Percentiles rank a stretch among this genome's conserved stretches.
Conservation (phyloP, 2,797 vertebrate genomes). For the Miichthys miiuy region DNA sequence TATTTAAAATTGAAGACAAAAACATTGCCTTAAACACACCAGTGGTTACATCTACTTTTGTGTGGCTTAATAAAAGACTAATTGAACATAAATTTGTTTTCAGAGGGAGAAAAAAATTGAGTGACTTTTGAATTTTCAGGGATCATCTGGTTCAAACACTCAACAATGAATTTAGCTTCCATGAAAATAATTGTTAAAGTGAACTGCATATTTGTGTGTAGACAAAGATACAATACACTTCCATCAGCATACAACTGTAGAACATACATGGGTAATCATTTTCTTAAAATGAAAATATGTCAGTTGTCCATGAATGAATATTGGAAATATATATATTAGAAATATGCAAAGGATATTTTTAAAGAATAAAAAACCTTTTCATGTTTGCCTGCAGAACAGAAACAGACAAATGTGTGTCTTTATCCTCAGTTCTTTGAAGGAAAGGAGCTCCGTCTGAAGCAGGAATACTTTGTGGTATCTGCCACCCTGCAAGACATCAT, state of each 20-base stretch:
- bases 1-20: background rate
- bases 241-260: background rate
- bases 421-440: conserved; percentile 95
- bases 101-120: background rate
- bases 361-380: conserved; percentile 31
- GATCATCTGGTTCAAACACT: background rate
- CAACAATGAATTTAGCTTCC: background rate
- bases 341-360: conserved; percentile 34
- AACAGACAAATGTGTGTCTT: conserved; percentile 65
- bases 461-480: conserved; percentile 99
- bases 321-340: background rate
- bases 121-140: background rate
- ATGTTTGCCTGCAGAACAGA: conserved; percentile 55
- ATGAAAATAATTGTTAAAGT: background rate
- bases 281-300: conserved; percentile 3
- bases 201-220: background rate
- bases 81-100: background rate
- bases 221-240: background rate
- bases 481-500: conserved; percentile 98
- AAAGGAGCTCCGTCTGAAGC: conserved; percentile 97
- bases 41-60: background rate
- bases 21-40: background rate
- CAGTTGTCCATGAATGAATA: background rate
- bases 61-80: background rate
- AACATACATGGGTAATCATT: conserved; percentile 4